phyloP scores from a whole-genome alignment of 1,140 invertebrate genomes.

The Sycophaga agraensis region DNA sequence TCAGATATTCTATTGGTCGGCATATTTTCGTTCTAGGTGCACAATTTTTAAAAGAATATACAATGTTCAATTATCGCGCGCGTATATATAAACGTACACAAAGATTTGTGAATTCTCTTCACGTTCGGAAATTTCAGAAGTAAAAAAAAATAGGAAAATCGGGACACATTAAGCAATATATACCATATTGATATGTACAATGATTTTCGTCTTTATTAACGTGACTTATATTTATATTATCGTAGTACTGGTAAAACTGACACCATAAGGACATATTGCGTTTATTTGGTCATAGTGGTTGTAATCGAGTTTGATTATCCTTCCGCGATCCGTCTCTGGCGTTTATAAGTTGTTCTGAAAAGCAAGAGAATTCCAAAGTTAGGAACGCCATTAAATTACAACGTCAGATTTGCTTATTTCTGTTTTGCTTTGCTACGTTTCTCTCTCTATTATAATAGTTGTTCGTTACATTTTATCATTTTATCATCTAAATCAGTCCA shows the following conservation, averaged over 20 bases:
- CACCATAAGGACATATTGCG: constrained; percentile 29
- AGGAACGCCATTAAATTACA: constrained; percentile 25
- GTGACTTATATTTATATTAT: constrained; percentile 25
- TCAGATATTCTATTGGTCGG: constrained; percentile 18
- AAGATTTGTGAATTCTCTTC: not conserved
- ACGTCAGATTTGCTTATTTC: constrained; percentile 4
- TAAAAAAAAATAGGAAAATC: not conserved
- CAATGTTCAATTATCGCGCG: not conserved
- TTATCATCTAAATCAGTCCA: not conserved
- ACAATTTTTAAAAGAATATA: not conserved
- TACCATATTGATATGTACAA: constrained; percentile 32
- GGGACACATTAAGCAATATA: constrained; percentile 28
- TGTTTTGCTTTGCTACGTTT: constrained; percentile 4
- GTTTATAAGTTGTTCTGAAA: constrained; percentile 54
- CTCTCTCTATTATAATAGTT: not conserved
- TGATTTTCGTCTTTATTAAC: constrained; percentile 30
- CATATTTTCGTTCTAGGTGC: not conserved
- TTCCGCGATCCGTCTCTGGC: constrained; percentile 45
- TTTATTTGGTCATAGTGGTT: constrained; percentile 36
- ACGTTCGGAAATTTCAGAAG: not conserved
- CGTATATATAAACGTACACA: too few relatives aligned
- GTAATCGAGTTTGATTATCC: constrained; percentile 44
- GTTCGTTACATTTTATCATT: not conserved
- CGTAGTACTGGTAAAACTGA: constrained; percentile 30
- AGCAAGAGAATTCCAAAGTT: constrained; percentile 47